A percentile compares a stretch with the other conserved stretches of the same genome.
Evolutionary conservation across 1,140 invertebrate genomes (phyloP).

Genomic region (Zaprionus capensis): DNA sequence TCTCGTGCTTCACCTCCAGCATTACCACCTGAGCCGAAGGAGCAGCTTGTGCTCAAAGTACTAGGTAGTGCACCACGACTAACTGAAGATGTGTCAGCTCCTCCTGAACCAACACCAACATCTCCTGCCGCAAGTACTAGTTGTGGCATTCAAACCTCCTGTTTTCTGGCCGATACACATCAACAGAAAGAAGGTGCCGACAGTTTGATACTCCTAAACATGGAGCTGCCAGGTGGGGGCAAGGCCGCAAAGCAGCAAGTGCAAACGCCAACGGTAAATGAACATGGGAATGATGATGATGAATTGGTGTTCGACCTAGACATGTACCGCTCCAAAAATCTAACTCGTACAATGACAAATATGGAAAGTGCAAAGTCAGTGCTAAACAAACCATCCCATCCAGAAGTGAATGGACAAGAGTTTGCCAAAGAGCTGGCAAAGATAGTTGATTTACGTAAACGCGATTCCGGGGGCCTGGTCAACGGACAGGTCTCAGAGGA

Average conservation of each 20-base stretch:
- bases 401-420: conserved; percentile 72
- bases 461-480: conserved; percentile 57
- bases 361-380: conserved; percentile 15
- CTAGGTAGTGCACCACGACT: not conserved
- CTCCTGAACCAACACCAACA: not conserved
- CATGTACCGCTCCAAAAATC: not conserved
- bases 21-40: not conserved
- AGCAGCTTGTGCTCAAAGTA: not conserved
- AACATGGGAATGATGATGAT: not conserved
- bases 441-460: conserved; percentile 75
- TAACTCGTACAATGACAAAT: conserved; percentile 5
- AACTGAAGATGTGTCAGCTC: not conserved
- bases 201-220: not conserved
- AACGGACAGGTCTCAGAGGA: conserved; percentile 24
- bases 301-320: not conserved
- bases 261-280: not conserved
- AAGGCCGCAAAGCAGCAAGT: not conserved
- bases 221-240: not conserved
- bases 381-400: conserved; percentile 62
- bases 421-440: conserved; percentile 63
- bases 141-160: conserved; percentile 23
- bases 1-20: not conserved
- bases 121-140: not conserved
- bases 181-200: conserved; percentile 7
- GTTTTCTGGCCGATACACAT: not conserved